phyloP scores from a whole-genome alignment of 2,113 vertebrate species.

The Oreotrochilus melanogaster region DNA sequence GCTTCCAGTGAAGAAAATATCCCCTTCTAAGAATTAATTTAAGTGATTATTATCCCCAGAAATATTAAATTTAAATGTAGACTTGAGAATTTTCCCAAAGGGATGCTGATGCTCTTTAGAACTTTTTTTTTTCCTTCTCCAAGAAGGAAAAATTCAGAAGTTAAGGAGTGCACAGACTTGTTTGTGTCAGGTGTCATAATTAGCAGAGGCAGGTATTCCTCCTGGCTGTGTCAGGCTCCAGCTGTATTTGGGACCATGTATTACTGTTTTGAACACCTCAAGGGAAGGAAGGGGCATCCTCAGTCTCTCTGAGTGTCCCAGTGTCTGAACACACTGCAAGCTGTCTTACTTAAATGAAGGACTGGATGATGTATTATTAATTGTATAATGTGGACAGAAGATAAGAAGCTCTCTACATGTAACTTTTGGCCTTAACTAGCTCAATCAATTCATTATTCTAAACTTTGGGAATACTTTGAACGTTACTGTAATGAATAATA shows the following conservation, averaged over 20 bases:
- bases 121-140: neutral
- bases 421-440: neutral
- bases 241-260: neutral
- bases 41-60: neutral
- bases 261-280: neutral
- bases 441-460: neutral
- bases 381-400: neutral
- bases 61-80: neutral
- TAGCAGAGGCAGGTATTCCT: neutral
- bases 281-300: too few species aligned
- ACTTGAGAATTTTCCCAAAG: neutral
- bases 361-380: neutral
- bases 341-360: neutral
- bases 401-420: neutral
- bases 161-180: neutral
- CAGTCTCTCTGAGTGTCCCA: too few species aligned
- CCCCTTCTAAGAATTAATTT: neutral
- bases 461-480: neutral
- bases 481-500: neutral
- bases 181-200: neutral
- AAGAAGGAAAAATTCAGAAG: neutral
- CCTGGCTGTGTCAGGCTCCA: neutral
- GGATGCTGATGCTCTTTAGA: neutral
- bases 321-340: neutral
- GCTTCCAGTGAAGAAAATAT: neutral